Percentiles rank a stretch among this genome's conserved stretches.
These are phyloP conservation scores for Aegithalos caudatus DNA, from an alignment of 2,113 vertebrate species.

Conservation along the genomic window DNA sequence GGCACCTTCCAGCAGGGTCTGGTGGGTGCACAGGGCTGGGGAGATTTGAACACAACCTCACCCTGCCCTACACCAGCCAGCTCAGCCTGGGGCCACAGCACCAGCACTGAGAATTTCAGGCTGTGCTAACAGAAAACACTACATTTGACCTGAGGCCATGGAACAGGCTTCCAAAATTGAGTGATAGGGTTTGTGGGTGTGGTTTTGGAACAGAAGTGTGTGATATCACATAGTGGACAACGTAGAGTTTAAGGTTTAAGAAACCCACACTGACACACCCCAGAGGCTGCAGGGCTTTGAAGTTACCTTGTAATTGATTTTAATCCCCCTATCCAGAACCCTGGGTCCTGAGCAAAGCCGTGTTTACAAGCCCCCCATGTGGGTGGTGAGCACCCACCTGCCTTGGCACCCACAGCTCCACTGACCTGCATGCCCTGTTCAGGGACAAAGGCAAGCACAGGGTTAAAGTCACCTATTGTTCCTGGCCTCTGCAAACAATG, in stretches of 20 bases:
- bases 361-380: accelerated
- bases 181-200: no score
- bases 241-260: no score
- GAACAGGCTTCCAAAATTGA: no score
- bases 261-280: neutral
- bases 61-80: accelerated
- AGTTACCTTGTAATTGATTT: neutral
- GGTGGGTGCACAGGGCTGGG: neutral
- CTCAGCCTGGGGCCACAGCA: accelerated
- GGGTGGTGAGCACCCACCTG: neutral
- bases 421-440: neutral
- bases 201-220: no score
- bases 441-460: neutral
- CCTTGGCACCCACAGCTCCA: accelerated
- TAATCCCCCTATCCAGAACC: accelerated
- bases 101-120: neutral
- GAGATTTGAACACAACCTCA: neutral
- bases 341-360: accelerated
- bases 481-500: neutral
- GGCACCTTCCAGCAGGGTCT: accelerated
- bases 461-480: neutral
- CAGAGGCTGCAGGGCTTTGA: accelerated
- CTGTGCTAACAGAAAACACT: no score
- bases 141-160: no score
- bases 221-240: no score